Percentiles rank a stretch among this genome's conserved stretches.
Conservation (phyloP, 1,140 invertebrate species). For the Papilio dardanus region DNA sequence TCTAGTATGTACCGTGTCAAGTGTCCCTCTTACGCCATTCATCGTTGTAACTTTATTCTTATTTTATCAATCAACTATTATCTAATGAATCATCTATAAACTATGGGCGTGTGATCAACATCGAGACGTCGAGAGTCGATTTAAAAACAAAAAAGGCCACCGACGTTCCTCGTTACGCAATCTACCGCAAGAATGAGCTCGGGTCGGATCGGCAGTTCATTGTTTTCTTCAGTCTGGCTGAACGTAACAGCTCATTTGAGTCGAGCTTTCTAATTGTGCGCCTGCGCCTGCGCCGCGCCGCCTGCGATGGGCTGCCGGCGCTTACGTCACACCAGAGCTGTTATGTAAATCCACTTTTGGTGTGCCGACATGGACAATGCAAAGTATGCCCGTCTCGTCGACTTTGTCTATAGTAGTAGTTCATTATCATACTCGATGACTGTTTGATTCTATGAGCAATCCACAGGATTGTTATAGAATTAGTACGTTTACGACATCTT, state of each 20-base stretch:
- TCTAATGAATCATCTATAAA: constrained; percentile 11
- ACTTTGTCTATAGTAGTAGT: not conserved
- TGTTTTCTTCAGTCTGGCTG: constrained; percentile 16
- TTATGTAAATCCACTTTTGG: constrained; percentile 32
- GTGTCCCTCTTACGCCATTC: not conserved
- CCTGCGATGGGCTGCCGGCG: constrained; percentile 15
- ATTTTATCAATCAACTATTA: constrained; percentile 20
- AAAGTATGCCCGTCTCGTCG: constrained; percentile 14
- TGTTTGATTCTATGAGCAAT: constrained; percentile 17
- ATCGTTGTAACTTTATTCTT: constrained; percentile 7
- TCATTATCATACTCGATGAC: not conserved
- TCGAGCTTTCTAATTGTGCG: constrained; percentile 29
- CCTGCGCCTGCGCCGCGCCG: not conserved
- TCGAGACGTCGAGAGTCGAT: constrained; percentile 14
- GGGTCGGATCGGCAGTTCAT: constrained; percentile 21
- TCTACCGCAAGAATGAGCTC: constrained; percentile 24
- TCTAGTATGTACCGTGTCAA: not conserved
- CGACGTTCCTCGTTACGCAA: constrained; percentile 26
- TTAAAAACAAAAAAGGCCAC: constrained; percentile 20
- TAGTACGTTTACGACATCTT: too few relatives aligned
- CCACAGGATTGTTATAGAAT: not conserved
- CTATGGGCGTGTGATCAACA: constrained; percentile 1
- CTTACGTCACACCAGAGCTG: constrained; percentile 22
- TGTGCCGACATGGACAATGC: constrained; percentile 17
- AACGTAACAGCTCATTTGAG: constrained; percentile 27